These are phyloP conservation scores for Leuciscus idus DNA, from an alignment of 2,113 vertebrate species.

Conservation along the genomic window DNA sequence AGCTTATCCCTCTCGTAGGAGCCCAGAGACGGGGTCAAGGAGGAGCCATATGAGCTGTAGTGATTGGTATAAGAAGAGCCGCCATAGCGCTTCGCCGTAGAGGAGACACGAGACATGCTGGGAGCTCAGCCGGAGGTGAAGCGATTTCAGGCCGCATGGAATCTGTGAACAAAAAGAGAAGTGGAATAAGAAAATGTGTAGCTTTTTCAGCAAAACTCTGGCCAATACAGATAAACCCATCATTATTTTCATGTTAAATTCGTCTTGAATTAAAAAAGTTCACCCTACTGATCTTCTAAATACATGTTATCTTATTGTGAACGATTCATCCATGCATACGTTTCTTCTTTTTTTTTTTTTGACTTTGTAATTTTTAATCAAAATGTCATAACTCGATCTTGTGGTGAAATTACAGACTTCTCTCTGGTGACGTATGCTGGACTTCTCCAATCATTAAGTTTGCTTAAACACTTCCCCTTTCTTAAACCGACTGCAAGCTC, in stretches of 20 bases:
- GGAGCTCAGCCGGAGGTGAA: slow-evolving; percentile 75
- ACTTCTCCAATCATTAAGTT: neutral
- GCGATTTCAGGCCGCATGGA: slow-evolving; percentile 83
- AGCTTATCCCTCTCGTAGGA: slow-evolving; percentile 84
- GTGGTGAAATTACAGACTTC: no score
- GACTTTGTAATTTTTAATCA: neutral
- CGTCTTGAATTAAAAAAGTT: neutral
- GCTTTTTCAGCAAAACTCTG: neutral
- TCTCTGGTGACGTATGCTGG: neutral
- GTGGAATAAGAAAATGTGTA: neutral
- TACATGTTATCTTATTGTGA: neutral
- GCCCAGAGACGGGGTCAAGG: slow-evolving; percentile 80
- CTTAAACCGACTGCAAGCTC: neutral
- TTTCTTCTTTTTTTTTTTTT: neutral
- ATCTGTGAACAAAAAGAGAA: slow-evolving; percentile 72
- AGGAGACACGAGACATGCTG: slow-evolving; percentile 94
- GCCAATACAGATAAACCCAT: neutral
- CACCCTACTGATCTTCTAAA: neutral
- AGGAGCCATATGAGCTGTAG: slow-evolving; percentile 86
- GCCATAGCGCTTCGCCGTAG: slow-evolving; percentile 88
- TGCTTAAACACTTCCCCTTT: neutral
- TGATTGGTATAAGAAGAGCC: slow-evolving; percentile 80
- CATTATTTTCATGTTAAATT: neutral
- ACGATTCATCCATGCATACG: neutral
- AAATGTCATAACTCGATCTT: no score